A percentile compares a stretch with the other conserved stretches of the same genome.
Conservation (phyloP, 2,113 vertebrate genomes). For the Paedocypris sp. region DNA sequence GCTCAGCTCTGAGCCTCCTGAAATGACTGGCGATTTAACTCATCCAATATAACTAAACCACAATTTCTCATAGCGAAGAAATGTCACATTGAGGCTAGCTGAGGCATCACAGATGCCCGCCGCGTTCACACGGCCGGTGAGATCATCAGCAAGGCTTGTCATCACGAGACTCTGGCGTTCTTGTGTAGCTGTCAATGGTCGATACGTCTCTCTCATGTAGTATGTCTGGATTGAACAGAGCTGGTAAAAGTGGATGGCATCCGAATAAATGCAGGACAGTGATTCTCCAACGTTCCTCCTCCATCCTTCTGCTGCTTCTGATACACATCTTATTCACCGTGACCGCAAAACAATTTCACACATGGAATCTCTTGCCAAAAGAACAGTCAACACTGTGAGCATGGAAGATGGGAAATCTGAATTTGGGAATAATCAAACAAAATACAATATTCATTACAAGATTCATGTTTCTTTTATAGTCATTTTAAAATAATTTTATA, state of each 20-base stretch:
- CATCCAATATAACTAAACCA: background rate
- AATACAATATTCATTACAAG: slow-evolving; percentile 33
- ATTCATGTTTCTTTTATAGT: too few species aligned
- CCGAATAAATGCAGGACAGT: background rate
- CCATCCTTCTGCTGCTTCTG: slow-evolving; percentile 9
- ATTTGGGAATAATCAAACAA: slow-evolving; percentile 13
- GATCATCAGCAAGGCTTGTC: background rate
- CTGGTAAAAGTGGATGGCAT: slow-evolving; percentile 8
- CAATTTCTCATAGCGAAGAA: slow-evolving; percentile 32
- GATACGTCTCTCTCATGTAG: background rate
- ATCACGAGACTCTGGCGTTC: background rate
- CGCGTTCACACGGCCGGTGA: slow-evolving; percentile 45
- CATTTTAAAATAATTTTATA: too few species aligned
- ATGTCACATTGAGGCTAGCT: slow-evolving; percentile 26
- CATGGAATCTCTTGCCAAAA: slow-evolving; percentile 42
- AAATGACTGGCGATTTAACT: slow-evolving; percentile 2
- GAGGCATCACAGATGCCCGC: slow-evolving; percentile 36
- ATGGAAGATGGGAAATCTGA: slow-evolving; percentile 17
- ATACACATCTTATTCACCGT: slow-evolving; percentile 33
- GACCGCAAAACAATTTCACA: slow-evolving; percentile 50
- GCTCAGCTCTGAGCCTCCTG: background rate
- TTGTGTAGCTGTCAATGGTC: slow-evolving; percentile 2
- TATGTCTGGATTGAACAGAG: slow-evolving; percentile 5
- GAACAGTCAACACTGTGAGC: slow-evolving; percentile 12
- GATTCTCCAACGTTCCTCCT: background rate